Evolutionary conservation across 1,140 invertebrate genomes (phyloP), one percentile per base, ranked within the genome.

Genomic region (Drosophila watanabei): DNA sequence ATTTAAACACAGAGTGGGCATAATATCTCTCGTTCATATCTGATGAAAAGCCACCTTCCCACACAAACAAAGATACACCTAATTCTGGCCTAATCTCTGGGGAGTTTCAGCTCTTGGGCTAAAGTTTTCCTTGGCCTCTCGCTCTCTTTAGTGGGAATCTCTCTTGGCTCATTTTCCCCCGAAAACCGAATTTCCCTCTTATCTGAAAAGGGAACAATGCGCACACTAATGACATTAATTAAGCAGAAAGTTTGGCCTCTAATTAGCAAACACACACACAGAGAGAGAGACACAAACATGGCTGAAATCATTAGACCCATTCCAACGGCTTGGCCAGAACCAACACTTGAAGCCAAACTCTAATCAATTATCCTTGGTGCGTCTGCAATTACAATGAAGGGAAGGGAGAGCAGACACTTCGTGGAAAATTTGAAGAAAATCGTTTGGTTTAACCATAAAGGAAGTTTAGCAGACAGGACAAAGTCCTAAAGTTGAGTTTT

Each of bases 161-260:
- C 13, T 52, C 45, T 39, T n/a, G 28, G 16, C 18, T 64, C 62
- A 45, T 45, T 63, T 63, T 32, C 57, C 16, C 16, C 18, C 45
- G 6, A 48, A 68, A 24, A n/a, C 35, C 5, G 54, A 48, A 24
- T 30, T 65, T 70, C 35, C 39, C 20, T 33, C 58, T 65, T 64
- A 75, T 58, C 51, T 46, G 18, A 18, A 37, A 37, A 20, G 56
- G 35, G 41, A 82, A 60, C 83, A 79, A 80, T 64, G 65, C 52
- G 54, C 65, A 49, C 62, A 43, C 79, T 90, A 90, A 89, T 89
- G 86, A 89, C 86, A 89, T 89, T 90, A 89, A 89, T 89, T 89
- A 89, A 69, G 54, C 86, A 90, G 66, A 85, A 89, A 89, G 86
- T 89, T 90, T 85, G 73, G 75, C 79, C 64, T 76, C 81, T 85